phyloP scores from a whole-genome alignment of 2,113 vertebrate genomes.

The Rhynchopsitta pachyrhyncha region DNA sequence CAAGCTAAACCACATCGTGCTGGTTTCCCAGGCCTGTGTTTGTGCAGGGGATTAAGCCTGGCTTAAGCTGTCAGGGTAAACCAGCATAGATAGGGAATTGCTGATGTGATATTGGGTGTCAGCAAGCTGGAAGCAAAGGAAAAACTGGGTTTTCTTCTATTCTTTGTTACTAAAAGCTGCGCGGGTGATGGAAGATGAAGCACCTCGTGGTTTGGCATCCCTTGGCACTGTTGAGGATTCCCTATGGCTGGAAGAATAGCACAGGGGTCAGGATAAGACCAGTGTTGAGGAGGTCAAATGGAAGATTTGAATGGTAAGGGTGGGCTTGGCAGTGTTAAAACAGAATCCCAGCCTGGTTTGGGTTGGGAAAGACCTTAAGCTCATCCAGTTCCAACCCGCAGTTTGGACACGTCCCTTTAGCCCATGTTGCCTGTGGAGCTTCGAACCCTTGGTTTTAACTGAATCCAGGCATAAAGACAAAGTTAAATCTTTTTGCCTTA shows the following conservation, averaged over 20 bases:
- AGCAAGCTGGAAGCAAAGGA: neutral
- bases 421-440: neutral
- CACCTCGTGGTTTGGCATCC: rapidly evolving
- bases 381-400: neutral
- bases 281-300: rapidly evolving
- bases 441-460: neutral
- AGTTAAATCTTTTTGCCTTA: neutral
- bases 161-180: neutral
- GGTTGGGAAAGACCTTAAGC: neutral
- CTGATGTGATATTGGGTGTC: neutral
- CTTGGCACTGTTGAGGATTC: neutral
- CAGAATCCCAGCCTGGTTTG: neutral
- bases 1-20: neutral
- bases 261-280: neutral
- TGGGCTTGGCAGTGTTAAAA: neutral
- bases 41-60: neutral
- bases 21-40: conserved; percentile 7
- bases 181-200: neutral
- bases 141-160: neutral
- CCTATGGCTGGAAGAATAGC: neutral
- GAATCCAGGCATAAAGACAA: neutral
- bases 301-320: neutral
- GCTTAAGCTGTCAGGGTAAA: neutral
- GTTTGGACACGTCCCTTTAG: neutral
- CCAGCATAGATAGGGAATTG: neutral